Evolutionary conservation across 2,113 vertebrate species (phyloP), one percentile per base, ranked within the genome.

Genomic region (Hylia prasina): DNA sequence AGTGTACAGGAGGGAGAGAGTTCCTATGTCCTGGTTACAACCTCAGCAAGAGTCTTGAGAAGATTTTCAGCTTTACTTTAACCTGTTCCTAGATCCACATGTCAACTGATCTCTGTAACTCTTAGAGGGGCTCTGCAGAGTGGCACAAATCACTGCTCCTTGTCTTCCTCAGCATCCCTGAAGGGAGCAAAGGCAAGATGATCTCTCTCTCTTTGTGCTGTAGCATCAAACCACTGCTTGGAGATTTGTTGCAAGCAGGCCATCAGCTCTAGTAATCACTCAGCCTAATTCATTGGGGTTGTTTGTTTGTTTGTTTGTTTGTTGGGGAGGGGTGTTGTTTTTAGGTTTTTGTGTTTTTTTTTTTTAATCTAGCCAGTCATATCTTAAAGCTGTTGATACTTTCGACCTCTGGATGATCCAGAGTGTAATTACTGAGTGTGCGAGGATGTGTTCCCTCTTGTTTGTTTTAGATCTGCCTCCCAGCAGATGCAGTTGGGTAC

Each of bases 71-170:
- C 51, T 79, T 63, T 84, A 42, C 56, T 66, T 83, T 73, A 68
- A n/a, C 31, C 9, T 1, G 2, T 70, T 83, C 56, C 70, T 39
- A 57, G 35, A 39, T 9, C 56, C 14, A 30, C 42, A 27, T 11
- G 4, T 21, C 1, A 0, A 1, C 27, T 20, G 39, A 58, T 42
- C 6, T 16, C 28, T 13, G 3, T 23, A 11, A 40, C 9, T 69
- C 60, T 37, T 39, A 11, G 53, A 11, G 16, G 7, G 8, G 25
- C 47, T 78, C 33, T 73, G 47, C 72, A 27, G 30, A 70, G 8
- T 1, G 7, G 33, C n/a, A 53, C 2, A 2, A 12, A 40, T 45
- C 0, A 1, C 39, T 65, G 28, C 39, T 61, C 1, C 0, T 48
- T 37, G 24, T n/a, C 13, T 58, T 39, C 18, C 35, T 82, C 19